These are phyloP conservation scores for Dolichotis patagonum DNA, from an alignment of 2,113 vertebrate species.

Conservation along the genomic window DNA sequence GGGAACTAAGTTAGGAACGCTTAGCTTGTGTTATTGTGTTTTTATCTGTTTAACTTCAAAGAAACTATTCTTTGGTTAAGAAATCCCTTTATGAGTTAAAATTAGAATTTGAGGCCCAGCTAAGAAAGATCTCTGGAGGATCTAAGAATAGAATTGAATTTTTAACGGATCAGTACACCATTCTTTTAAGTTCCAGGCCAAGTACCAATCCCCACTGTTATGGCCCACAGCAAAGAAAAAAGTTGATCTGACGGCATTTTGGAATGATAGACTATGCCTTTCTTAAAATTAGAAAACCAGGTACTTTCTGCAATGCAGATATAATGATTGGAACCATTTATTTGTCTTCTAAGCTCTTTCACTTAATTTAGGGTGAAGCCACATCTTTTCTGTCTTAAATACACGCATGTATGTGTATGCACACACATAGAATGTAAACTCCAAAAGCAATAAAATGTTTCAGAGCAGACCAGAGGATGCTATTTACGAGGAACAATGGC, in stretches of 20 bases:
- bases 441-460: background rate
- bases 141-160: conserved; percentile 45
- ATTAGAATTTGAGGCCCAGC: conserved; percentile 60
- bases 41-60: conserved; percentile 50
- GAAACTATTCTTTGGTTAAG: conserved; percentile 50
- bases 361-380: conserved; percentile 47
- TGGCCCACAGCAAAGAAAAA: conserved; percentile 11
- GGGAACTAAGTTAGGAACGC: background rate
- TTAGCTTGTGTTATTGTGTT: conserved; percentile 37
- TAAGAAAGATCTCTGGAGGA: conserved; percentile 46
- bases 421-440: background rate
- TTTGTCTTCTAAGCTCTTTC: conserved; percentile 19
- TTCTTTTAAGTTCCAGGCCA: conserved; percentile 7
- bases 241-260: background rate
- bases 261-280: conserved; percentile 44
- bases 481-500: background rate
- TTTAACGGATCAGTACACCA: background rate
- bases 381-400: background rate
- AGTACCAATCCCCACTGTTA: background rate
- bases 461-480: background rate
- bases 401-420: background rate
- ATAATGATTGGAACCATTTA: conserved; percentile 12
- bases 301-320: conserved; percentile 55
- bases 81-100: conserved; percentile 49
- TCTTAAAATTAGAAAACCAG: conserved; percentile 38